Base-by-base conservation (phyloP, 2,888 invertebrate genomes). In the Colletes collaris region DNA sequence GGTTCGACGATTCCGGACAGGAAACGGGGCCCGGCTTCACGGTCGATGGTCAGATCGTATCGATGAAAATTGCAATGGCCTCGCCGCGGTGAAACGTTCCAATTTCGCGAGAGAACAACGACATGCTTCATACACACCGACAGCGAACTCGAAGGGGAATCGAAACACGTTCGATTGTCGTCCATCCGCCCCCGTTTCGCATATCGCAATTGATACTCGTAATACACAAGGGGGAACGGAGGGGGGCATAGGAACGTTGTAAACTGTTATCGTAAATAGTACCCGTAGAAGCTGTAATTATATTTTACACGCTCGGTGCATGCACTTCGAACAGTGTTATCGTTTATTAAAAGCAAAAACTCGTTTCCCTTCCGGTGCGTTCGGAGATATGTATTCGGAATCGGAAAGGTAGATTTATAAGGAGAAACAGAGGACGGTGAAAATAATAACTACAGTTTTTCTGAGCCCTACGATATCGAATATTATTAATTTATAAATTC, bases 11-110 rank as follows among this genome's bases (percentile, higher is more conserved):
- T 88, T 86, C 83, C 84, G 83, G 82, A 82, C 88, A 90, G 90
- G 90, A 90, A 90, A 89, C 89, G 79, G 89, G 44, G 89, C 87
- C 85, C 86, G 90, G 89, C 90, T 89, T 90, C 87, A 90, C 89
- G 90, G 83, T 89, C 76, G 82, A 77, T 83, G 87, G 83, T 70
- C 88, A 86, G 89, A 90, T 87, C 81, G 85, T 86, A 90, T 89
- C 89, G 82, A 86, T 87, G 86, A 87, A 88, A 90, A 90, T 89
- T 86, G 86, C 88, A 77, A 83, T 83, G 82, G 81, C 84, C 83
- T 81, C 84, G 83, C 75, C 85, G 82, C 76, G 60, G 73, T 63
- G 72, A 79, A 79, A 83, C 83, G 84, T 78, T 86, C 74, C 84
- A 83, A 86, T 86, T 84, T 87, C 71, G 70, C 73, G 74, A 79